These are phyloP conservation scores for Mergus octosetaceus DNA, from an alignment of 2,797 vertebrate species.

Conservation along the genomic window DNA sequence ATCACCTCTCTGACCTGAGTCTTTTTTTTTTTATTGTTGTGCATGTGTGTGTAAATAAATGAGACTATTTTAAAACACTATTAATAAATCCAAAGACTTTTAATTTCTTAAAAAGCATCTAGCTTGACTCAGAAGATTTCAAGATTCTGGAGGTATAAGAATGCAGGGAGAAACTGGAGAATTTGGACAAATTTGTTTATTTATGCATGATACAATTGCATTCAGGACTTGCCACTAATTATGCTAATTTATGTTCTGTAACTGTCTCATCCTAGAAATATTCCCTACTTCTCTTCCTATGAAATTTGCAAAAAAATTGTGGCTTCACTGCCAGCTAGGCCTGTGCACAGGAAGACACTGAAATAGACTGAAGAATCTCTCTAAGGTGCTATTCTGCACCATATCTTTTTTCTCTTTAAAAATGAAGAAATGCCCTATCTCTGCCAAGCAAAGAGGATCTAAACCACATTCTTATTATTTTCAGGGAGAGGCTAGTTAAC, in stretches of 20 bases:
- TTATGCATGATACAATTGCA: not conserved
- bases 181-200: not conserved
- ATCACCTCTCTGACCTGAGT: not conserved
- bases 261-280: not conserved
- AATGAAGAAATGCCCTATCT: not conserved
- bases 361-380: not conserved
- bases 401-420: not conserved
- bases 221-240: not conserved
- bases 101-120: slow-evolving; percentile 8
- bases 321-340: accelerated
- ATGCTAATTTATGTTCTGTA: not conserved
- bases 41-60: not conserved
- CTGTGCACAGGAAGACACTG: not conserved
- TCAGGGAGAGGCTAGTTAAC: not conserved
- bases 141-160: not conserved
- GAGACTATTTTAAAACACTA: not conserved
- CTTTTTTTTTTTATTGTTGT: not conserved
- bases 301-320: not conserved
- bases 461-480: not conserved
- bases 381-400: not conserved
- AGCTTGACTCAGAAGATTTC: not conserved
- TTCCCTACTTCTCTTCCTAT: not conserved
- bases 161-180: not conserved
- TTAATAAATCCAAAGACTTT: not conserved
- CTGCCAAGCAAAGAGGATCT: not conserved